These are phyloP conservation scores for Burhinus oedicnemus DNA, from an alignment of 2,113 vertebrate species.

Conservation along the genomic window DNA sequence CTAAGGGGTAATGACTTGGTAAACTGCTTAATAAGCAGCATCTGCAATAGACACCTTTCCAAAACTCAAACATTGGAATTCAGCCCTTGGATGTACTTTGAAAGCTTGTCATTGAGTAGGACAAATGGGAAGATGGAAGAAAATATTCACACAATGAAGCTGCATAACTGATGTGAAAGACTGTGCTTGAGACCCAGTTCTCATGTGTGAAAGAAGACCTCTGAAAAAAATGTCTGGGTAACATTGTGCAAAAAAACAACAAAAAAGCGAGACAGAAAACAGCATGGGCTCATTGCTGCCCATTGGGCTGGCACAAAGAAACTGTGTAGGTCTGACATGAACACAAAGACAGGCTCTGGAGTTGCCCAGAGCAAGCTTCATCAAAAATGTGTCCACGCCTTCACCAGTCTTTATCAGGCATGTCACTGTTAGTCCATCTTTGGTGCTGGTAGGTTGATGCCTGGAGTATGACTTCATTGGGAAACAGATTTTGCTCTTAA, in stretches of 20 bases:
- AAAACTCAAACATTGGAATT: conserved; percentile 11
- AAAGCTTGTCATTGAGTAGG: not conserved
- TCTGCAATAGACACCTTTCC: conserved; percentile 27
- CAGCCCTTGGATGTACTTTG: not conserved
- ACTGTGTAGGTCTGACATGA: not conserved
- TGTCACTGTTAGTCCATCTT: not conserved
- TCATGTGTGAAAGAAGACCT: not conserved
- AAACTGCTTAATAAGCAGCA: conserved; percentile 55
- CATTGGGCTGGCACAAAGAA: not conserved
- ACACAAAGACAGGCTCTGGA: not conserved
- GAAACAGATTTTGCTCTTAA: not conserved
- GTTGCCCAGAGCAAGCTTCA: not conserved
- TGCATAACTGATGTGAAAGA: not conserved
- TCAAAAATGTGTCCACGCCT: not conserved
- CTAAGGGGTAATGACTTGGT: conserved; percentile 49
- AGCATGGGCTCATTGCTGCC: not conserved
- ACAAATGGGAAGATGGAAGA: not conserved
- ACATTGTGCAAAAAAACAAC: not conserved
- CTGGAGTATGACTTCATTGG: too few relatives aligned
- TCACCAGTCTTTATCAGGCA: not conserved
- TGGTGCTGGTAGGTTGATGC: not conserved
- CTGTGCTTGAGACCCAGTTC: not conserved
- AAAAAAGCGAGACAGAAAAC: not conserved
- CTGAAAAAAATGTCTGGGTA: not conserved
- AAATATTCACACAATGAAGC: not conserved